Evolutionary conservation across 2,797 vertebrate genomes (phyloP).

Genomic region (Etheostoma nigrum): DNA sequence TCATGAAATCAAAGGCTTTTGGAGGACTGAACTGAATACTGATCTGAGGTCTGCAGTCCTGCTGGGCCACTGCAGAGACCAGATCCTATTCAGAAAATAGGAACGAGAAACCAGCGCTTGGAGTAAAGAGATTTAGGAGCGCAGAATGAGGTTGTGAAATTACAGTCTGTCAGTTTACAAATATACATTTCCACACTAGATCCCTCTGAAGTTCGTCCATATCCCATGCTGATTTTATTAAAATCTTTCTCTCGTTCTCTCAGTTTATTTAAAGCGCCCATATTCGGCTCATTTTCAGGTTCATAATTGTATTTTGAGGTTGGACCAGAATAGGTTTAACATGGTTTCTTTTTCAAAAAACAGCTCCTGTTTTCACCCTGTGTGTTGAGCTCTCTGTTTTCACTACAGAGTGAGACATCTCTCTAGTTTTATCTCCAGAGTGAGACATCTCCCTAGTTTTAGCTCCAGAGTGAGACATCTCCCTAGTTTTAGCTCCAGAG

Average conservation of each 20-base stretch:
- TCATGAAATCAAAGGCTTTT: constrained; percentile 84
- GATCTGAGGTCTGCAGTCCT: constrained; percentile 76
- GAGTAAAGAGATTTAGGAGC: constrained; percentile 19
- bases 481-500: too few species aligned
- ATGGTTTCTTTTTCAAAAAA: too few species aligned
- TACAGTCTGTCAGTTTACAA: constrained; percentile 16
- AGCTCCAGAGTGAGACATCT: too few species aligned
- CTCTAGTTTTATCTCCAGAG: too few species aligned
- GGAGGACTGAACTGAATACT: constrained; percentile 80
- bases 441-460: too few species aligned
- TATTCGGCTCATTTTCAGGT: too few species aligned
- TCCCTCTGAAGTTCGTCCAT: constrained; percentile 20
- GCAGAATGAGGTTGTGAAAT: constrained; percentile 11
- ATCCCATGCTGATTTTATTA: constrained; percentile 29
- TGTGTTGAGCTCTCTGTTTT: too few species aligned
- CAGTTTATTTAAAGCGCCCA: constrained; percentile 34
- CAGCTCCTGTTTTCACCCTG: too few species aligned
- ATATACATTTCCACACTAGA: constrained; percentile 25
- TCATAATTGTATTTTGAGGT: too few species aligned
- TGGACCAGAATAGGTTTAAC: too few species aligned
- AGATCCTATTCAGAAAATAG: constrained; percentile 65
- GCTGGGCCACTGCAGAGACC: constrained; percentile 74
- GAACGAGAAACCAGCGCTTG: constrained; percentile 59
- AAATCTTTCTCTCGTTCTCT: neutral
- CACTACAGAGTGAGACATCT: too few species aligned